phyloP scores from a whole-genome alignment of 2,888 invertebrate species.

The Clivina fossor region DNA sequence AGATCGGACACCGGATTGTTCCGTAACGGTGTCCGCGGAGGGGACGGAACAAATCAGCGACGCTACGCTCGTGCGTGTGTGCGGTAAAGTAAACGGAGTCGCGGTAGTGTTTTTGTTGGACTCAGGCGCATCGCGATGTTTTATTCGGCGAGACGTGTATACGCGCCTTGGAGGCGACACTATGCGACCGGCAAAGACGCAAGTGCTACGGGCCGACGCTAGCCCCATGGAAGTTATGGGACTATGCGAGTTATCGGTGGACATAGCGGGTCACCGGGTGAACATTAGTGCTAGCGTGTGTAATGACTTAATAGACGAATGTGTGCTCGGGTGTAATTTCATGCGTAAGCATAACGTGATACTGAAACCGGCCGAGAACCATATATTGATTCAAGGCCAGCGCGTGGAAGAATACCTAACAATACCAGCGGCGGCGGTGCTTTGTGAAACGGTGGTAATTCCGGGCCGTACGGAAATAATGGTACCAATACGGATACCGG shows the following conservation, averaged over 20 bases:
- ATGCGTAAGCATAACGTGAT: neutral
- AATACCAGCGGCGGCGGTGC: neutral
- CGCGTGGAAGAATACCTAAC: neutral
- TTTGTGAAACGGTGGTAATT: too few relatives aligned
- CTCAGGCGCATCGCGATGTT: neutral
- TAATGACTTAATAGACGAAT: neutral
- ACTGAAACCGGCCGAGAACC: neutral
- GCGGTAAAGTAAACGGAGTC: neutral
- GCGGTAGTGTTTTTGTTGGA: neutral
- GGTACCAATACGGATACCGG: too few relatives aligned
- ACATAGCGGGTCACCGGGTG: neutral
- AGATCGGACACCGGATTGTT: neutral
- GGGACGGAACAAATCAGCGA: neutral
- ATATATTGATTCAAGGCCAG: neutral
- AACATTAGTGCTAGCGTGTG: neutral
- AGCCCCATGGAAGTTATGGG: neutral
- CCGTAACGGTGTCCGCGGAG: neutral
- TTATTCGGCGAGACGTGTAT: neutral
- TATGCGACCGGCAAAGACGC: too few relatives aligned
- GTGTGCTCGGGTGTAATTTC: slow-evolving; percentile 2
- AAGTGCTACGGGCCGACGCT: neutral
- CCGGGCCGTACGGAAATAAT: too few relatives aligned
- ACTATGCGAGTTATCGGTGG: neutral
- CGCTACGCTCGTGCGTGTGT: slow-evolving; percentile 1
- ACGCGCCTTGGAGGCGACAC: neutral